phyloP scores from a whole-genome alignment of 2,888 invertebrate species.

The Sympetrum striolatum region DNA sequence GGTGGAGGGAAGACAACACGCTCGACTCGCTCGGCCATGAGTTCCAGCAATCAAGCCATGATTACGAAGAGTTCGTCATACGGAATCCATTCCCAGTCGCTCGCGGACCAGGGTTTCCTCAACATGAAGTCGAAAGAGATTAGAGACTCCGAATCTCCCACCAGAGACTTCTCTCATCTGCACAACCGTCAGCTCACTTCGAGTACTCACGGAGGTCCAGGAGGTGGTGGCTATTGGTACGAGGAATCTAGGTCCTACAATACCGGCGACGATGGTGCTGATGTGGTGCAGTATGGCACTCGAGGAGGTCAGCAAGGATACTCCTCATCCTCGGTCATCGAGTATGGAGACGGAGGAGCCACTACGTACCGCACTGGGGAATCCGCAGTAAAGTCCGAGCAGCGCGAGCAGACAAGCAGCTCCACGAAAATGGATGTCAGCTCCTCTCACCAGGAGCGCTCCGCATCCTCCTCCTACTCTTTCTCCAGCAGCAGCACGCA shows the following conservation, averaged over 20 bases:
- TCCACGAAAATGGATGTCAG: constrained; percentile 46
- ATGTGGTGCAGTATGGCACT: constrained; percentile 45
- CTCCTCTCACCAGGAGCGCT: constrained; percentile 8
- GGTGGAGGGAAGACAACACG: constrained; percentile 17
- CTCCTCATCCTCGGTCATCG: constrained; percentile 35
- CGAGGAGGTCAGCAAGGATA: constrained; percentile 46
- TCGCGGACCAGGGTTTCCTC: constrained; percentile 78
- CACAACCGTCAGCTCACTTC: constrained; percentile 48
- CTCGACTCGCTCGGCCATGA: constrained; percentile 1
- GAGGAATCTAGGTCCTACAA: constrained; percentile 46
- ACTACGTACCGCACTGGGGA: constrained; percentile 16
- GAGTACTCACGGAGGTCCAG: constrained; percentile 44
- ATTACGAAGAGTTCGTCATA: constrained; percentile 44
- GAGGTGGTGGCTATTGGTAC: constrained; percentile 48
- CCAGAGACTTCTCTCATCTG: constrained; percentile 62
- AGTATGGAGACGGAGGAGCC: constrained; percentile 47
- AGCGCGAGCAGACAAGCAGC: constrained; percentile 32
- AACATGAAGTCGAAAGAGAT: constrained; percentile 81
- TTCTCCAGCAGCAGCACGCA: constrained; percentile 17
- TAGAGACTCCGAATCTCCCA: constrained; percentile 78
- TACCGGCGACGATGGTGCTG: constrained; percentile 46
- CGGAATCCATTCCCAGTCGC: constrained; percentile 69
- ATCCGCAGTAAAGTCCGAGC: not conserved
- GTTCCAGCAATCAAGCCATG: not conserved
- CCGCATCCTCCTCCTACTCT: constrained; percentile 45